Evolutionary conservation across 2,888 invertebrate genomes (phyloP), one percentile per base, ranked within the genome.

Genomic region (Eupithecia subumbrata): DNA sequence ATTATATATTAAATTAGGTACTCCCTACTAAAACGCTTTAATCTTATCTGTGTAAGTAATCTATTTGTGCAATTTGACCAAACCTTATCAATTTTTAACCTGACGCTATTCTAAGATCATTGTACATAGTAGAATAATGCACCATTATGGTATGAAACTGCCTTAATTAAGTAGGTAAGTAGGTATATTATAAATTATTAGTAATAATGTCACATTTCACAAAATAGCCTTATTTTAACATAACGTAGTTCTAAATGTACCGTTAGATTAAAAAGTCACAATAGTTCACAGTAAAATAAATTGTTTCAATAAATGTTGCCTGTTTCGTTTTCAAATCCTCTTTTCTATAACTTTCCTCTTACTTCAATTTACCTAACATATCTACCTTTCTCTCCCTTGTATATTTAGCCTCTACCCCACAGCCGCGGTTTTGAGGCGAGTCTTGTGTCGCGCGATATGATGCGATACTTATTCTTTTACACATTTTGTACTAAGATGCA

Each of bases 221-320:
- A 86, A 88, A 87, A 90, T 90, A 93, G 94, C 94, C 94, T 94
- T 94, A 94, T 94, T 94, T 94, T 93, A 94, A 93, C 89, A 88
- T 92, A 91, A 89, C 82, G 77, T 82, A 84, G 84, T 84, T 80
- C 22, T 43, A 43, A 68, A 85, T 85, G 82, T 79, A 84, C 79
- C 37, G 12, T 84, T 85, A 73, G 75, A 60, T 74, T 71, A 52
- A 78, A 80, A 79, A 73, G n/a, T 87, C 89, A 90, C 88, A 83
- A 85, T 83, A 84, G 87, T 85, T 85, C 89, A 89, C 87, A 64
- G 18, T 82, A 83, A 85, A 87, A 79, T 86, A 84, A 84, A 83
- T 80, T 78, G 48, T 71, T 67, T 67, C 5, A 40, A n/a, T 37
- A 67, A 67, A 40, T 34, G 7, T 30, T 8, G 12, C 30, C 30